Evolutionary conservation across 2,113 vertebrate species (phyloP), one percentile per base, ranked within the genome.

Genomic region (Sylvia atricapilla): DNA sequence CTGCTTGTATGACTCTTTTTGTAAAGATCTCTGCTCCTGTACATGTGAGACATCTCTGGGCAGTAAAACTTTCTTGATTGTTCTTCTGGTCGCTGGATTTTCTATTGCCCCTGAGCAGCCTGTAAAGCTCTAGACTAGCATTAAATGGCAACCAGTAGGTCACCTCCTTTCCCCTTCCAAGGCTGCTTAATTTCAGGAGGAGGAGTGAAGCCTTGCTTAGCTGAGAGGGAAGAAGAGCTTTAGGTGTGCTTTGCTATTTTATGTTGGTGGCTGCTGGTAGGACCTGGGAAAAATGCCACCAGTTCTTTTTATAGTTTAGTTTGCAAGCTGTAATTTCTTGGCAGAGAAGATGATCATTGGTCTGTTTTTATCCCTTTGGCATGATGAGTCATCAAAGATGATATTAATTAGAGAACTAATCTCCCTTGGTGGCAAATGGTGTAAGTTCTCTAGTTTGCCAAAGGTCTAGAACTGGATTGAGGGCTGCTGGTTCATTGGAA

Each of bases 271-370:
- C 55, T 84, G 59, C 37, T 59, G 30, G 25, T 75, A 47, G 50
- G 43, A 49, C 52, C 22, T 30, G 9, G 52, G 62, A 78, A 91
- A 44, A 28, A 47, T 8, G 18, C 13, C 30, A 64, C 41, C 21
- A 10, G 49, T 67, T 66, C 10, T 79, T 64, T 74, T 56, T 33
- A 73, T 28, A n/a, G 21, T 49, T 73, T 39, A 52, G 12, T 56
- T 90, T 90, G 74, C 44, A 87, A 75, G n/a, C 35, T 67, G 62
- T 83, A 59, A 41, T 79, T 84, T 90, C 74, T 84, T 92, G 62
- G 52, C 62, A 79, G 56, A 72, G 20, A 85, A 37, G 66, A 43
- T 60, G 39, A 33, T 50, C 39, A 47, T 37, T 2, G 11, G 25
- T 77, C 31, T 94, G 52, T 56, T 89, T 78, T 87, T 68, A 89